Evolutionary conservation across 2,888 invertebrate genomes (phyloP).

Genomic region (Melanostoma scalare): DNA sequence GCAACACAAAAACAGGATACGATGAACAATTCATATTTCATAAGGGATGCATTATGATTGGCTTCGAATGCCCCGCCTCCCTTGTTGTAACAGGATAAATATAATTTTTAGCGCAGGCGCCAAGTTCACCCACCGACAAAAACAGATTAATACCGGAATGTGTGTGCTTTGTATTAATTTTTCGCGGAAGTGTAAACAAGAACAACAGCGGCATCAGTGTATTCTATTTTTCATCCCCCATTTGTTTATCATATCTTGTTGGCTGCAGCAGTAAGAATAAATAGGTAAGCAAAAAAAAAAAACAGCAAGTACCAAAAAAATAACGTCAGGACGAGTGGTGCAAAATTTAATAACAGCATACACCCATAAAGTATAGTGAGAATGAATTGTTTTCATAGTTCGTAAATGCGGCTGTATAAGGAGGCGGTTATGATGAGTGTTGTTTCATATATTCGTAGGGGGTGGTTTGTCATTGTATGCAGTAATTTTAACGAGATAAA

Average conservation of each 20-base stretch:
- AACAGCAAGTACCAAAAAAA: constrained; percentile 25
- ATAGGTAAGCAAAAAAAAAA: constrained; percentile 20
- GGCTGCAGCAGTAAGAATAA: constrained; percentile 34
- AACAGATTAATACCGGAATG: constrained; percentile 56
- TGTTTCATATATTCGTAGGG: constrained; percentile 3
- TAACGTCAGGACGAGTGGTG: constrained; percentile 51
- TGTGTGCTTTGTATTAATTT: constrained; percentile 64
- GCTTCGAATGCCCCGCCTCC: constrained; percentile 75
- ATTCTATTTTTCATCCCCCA: constrained; percentile 54
- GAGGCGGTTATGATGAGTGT: constrained; percentile 38
- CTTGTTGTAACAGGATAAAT: constrained; percentile 80
- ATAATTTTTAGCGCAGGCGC: constrained; percentile 82
- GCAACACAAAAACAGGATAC: constrained; percentile 69
- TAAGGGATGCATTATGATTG: constrained; percentile 75
- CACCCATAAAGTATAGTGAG: constrained; percentile 54
- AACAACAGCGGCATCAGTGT: constrained; percentile 33
- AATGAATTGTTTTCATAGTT: constrained; percentile 57
- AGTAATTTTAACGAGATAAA: constrained; percentile 81
- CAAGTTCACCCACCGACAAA: constrained; percentile 27
- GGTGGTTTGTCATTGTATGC: constrained; percentile 74
- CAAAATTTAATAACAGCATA: constrained; percentile 67
- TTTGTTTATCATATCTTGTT: constrained; percentile 55
- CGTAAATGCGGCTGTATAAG: constrained; percentile 32
- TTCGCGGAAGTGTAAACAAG: constrained; percentile 60
- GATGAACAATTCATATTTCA: constrained; percentile 69